These are phyloP conservation scores for Ceraclea dissimilis DNA, from an alignment of 2,888 invertebrate species.

Conservation along the genomic window DNA sequence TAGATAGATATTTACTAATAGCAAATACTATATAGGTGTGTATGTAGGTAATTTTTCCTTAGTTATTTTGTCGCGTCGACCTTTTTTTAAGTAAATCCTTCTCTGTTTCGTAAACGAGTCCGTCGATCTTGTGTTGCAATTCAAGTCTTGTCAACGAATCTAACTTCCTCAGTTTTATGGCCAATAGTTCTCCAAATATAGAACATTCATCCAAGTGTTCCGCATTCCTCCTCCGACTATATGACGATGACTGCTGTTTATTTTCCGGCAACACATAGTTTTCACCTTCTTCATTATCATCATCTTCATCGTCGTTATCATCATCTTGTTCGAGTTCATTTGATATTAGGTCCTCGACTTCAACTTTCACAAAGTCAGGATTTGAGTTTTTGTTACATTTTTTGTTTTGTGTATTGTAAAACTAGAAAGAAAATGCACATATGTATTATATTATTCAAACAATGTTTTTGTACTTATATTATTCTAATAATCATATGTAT, in stretches of 20 bases:
- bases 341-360: neutral
- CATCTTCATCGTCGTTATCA: neutral
- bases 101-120: neutral
- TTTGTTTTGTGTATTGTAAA: too few species aligned
- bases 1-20: too few species aligned
- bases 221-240: neutral
- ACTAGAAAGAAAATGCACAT: too few species aligned
- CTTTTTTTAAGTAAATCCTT: neutral
- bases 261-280: neutral
- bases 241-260: neutral
- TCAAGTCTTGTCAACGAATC: neutral
- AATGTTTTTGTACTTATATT: too few species aligned
- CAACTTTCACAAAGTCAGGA: neutral
- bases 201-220: neutral
- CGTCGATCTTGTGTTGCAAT: neutral
- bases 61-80: too few species aligned
- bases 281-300: neutral
- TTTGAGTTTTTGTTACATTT: neutral
- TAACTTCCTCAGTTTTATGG: neutral
- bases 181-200: neutral
- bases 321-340: neutral
- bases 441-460: too few species aligned
- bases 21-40: too few species aligned
- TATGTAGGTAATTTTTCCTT: too few species aligned
- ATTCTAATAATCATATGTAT: too few species aligned